Conservation (phyloP, 1,140 invertebrate species). For the Protaetia brevitarsis region DNA sequence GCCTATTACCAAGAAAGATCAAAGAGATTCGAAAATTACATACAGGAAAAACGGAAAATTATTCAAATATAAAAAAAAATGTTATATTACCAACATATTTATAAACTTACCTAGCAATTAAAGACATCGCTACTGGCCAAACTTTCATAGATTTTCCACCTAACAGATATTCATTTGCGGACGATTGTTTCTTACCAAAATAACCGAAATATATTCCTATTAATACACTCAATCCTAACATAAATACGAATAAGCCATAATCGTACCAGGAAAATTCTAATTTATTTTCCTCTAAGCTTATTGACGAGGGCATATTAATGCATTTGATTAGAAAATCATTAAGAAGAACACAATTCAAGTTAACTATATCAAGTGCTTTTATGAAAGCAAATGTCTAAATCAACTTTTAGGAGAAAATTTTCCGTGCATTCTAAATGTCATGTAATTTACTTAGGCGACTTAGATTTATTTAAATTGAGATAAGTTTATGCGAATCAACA, state of each 20-base stretch:
- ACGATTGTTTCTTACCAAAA: conserved; percentile 55
- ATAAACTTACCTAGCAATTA: conserved; percentile 52
- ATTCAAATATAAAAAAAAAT: neutral
- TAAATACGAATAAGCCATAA: conserved; percentile 54
- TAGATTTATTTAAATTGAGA: too few species aligned
- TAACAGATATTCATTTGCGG: conserved; percentile 59
- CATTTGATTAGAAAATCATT: too few species aligned
- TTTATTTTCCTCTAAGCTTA: neutral
- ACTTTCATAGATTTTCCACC: conserved; percentile 59
- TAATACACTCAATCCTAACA: conserved; percentile 55
- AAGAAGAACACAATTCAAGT: too few species aligned
- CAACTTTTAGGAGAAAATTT: too few species aligned
- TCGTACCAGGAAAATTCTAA: conserved; percentile 45
- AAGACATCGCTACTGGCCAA: conserved; percentile 56
- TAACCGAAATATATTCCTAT: conserved; percentile 64
- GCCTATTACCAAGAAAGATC: too few species aligned
- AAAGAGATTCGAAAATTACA: neutral
- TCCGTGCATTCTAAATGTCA: too few species aligned
- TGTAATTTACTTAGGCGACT: too few species aligned
- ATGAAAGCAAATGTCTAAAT: too few species aligned
- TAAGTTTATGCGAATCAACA: too few species aligned
- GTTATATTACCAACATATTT: neutral
- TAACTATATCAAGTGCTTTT: too few species aligned
- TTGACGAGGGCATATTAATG: too few species aligned
- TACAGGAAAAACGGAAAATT: neutral